Evolutionary conservation across 2,888 invertebrate genomes (phyloP).

Genomic region (Philonicus albiceps): DNA sequence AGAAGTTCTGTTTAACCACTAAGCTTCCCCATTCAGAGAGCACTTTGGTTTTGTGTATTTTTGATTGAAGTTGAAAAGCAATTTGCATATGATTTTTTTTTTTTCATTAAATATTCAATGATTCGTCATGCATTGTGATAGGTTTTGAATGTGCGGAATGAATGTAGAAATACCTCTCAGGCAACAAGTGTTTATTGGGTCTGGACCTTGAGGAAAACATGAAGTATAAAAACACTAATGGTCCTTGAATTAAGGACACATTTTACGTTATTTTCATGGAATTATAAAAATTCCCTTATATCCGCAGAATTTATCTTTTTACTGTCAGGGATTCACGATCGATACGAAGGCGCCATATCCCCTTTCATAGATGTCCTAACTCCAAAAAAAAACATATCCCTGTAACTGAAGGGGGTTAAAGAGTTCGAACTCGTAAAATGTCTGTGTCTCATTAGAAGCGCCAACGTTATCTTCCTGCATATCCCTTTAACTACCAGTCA

Average conservation of each 20-base stretch:
- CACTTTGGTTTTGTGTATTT: not conserved
- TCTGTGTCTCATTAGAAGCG: not conserved
- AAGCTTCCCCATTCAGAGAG: not conserved
- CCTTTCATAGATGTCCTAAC: not conserved
- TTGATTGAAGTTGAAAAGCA: not conserved
- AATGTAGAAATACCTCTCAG: not conserved
- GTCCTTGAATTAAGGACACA: not conserved
- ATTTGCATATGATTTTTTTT: not conserved
- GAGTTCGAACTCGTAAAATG: not conserved
- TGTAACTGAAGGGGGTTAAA: not conserved
- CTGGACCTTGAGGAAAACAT: not conserved
- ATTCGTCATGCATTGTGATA: not conserved
- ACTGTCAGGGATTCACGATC: not conserved
- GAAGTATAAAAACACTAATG: not conserved
- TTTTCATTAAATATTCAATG: not conserved
- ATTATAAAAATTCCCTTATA: not conserved
- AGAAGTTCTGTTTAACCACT: not conserved
- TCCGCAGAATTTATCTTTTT: not conserved
- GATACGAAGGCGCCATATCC: not conserved
- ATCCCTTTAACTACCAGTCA: not conserved
- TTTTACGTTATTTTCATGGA: not conserved
- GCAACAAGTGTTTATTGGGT: not conserved
- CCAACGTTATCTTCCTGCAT: not conserved
- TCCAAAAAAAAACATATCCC: not conserved
- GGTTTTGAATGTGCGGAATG: not conserved